Base-by-base conservation (phyloP, 2,113 vertebrate genomes). In the Percina caprodes region DNA sequence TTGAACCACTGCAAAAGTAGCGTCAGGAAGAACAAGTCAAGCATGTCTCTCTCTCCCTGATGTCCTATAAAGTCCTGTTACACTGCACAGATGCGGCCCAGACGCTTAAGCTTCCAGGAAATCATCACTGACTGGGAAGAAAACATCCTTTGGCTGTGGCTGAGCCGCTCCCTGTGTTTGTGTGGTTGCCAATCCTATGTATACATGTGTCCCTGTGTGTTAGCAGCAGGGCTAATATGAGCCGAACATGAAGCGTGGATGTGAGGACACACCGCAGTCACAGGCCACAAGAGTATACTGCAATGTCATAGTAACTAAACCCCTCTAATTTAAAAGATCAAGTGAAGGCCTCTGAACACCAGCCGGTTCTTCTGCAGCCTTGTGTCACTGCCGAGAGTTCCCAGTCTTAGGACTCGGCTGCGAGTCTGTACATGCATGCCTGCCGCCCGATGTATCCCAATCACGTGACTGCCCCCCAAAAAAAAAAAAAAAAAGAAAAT, bases 281-380 rank as follows among this genome's bases (percentile, higher is more conserved):
- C 56, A 67, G 74, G 62, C 84, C 85, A 54, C 74, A 79, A 24
- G 80, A 82, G 69, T 55, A 68, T 69, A 81, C 71, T 66, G 79
- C 48, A 30, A 81, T 83, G 71, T 77, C 45, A 74, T 39, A 69
- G 79, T 74, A 70, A 79, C 71, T 80, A 77, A 82, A 88, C n/a
- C 67, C 71, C 61, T 89, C 82, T 79, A 84, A 90, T 92, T 86
- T 81, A 54, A 81, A 85, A 86, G 82, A 84, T 90, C 59, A 77
- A 85, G 85, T 61, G 88, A 79, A 76, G 83, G 67, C 75, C 63
- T 88, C 49, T 18, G 51, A 84, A 60, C 80, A 84, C 73, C 93
- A 94, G 93, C 91, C 90, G 91, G 83, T 82, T 76, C 54, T 66
- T 71, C 77, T 86, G 84, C 77, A 89, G 85, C 80, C 73, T 70